phyloP scores from a whole-genome alignment of 2,888 invertebrate species.

The Byasa hedistus region DNA sequence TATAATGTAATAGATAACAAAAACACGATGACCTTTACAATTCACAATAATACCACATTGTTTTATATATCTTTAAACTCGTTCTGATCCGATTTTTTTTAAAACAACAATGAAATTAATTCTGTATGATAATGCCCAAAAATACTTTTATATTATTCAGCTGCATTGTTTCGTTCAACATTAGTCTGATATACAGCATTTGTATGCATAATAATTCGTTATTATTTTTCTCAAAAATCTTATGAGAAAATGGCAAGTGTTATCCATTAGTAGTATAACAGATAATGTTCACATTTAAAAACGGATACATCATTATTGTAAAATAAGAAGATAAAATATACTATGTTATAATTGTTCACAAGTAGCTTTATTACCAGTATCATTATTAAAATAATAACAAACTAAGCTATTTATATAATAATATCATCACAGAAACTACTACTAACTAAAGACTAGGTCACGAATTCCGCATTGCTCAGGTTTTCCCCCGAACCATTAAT shows the following conservation, averaged over 20 bases:
- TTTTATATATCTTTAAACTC: conserved; percentile 3
- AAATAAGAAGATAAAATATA: too few species aligned
- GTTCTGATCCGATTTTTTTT: conserved; percentile 2
- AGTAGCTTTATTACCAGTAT: neutral
- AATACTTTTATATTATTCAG: conserved; percentile 2
- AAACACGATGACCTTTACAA: conserved; percentile 21
- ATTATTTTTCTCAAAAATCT: neutral
- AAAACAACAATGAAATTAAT: neutral
- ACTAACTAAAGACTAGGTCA: too few species aligned
- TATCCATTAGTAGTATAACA: too few species aligned
- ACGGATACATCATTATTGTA: neutral
- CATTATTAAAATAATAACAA: neutral
- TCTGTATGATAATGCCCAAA: neutral
- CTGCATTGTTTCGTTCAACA: conserved; percentile 10
- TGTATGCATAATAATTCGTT: neutral
- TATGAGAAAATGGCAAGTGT: neutral
- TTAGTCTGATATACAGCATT: conserved; percentile 10
- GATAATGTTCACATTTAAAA: neutral
- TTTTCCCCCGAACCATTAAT: neutral
- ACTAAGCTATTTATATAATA: neutral
- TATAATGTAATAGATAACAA: conserved; percentile 4
- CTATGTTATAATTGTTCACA: neutral
- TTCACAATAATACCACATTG: conserved; percentile 14
- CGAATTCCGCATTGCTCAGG: neutral
- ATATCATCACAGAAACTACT: neutral